phyloP scores from a whole-genome alignment of 2,797 vertebrate genomes.

The Champsocephalus esox region DNA sequence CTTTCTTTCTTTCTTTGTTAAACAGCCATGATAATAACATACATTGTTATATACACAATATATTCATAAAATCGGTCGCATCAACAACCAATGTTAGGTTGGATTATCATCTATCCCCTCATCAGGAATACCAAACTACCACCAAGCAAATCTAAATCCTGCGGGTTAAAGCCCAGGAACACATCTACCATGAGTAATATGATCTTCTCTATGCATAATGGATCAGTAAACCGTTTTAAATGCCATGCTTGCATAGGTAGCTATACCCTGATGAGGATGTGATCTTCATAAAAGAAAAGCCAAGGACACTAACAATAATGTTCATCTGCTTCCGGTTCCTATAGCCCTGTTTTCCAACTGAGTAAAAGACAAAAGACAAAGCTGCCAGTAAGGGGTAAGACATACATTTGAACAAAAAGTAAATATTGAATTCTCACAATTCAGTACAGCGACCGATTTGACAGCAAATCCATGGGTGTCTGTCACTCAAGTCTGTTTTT shows the following conservation, averaged over 20 bases:
- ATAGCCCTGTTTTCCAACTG: background rate
- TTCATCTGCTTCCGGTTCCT: background rate
- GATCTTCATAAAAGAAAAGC: too few relatives aligned
- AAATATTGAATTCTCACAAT: constrained; percentile 29
- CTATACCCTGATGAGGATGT: background rate
- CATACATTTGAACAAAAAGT: constrained; percentile 17
- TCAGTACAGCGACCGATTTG: constrained; percentile 2
- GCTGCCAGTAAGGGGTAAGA: background rate
- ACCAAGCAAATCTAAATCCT: background rate
- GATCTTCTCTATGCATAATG: background rate
- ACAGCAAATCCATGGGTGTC: constrained; percentile 38
- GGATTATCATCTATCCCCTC: background rate
- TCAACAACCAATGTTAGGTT: background rate
- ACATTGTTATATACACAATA: background rate
- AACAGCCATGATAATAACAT: background rate
- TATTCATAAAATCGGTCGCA: background rate
- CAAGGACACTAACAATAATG: background rate
- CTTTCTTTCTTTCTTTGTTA: too few relatives aligned
- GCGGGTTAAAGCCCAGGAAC: too few relatives aligned
- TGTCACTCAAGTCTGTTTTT: constrained; percentile 17
- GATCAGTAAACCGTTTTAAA: background rate
- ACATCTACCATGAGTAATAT: background rate
- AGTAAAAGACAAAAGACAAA: background rate
- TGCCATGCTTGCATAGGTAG: background rate
- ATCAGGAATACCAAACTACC: background rate